Percentiles rank a stretch among this genome's conserved stretches.
Conservation (phyloP, 2,113 vertebrate genomes). For the Oncorhynchus keta region DNA sequence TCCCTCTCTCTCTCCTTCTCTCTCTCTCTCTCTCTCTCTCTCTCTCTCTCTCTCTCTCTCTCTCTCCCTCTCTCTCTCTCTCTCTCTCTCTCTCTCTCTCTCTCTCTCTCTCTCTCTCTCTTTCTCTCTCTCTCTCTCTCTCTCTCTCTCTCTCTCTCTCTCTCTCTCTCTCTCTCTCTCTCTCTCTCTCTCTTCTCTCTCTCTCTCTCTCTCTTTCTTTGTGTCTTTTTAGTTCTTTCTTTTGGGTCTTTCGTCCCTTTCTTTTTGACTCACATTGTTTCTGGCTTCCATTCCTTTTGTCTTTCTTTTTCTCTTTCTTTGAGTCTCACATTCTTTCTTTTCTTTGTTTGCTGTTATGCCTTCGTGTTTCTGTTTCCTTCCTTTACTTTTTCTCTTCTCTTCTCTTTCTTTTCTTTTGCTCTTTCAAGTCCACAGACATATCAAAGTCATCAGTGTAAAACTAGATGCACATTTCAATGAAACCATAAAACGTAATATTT, state of each 20-base stretch:
- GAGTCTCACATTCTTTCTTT: not conserved
- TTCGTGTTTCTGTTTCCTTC: conserved; percentile 17
- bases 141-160: conserved; percentile 29
- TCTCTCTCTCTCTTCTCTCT: conserved; percentile 32
- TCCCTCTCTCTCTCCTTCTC: too few relatives aligned
- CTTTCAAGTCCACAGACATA: conserved; percentile 53
- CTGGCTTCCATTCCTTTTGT: not conserved
- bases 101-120: conserved; percentile 42
- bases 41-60: conserved; percentile 52
- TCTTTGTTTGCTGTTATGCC: not conserved
- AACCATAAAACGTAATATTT: conserved; percentile 50
- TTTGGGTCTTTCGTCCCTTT: conserved; percentile 48
- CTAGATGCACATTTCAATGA: conserved; percentile 35
- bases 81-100: not conserved
- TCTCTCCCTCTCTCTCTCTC: conserved; percentile 33
- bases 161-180: conserved; percentile 41
- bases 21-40: conserved; percentile 35
- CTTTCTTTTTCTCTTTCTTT: not conserved
- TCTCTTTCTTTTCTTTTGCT: conserved; percentile 18
- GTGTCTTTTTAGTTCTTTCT: conserved; percentile 50
- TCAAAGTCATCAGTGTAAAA: conserved; percentile 44
- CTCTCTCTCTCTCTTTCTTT: conserved; percentile 47
- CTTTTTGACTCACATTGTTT: not conserved
- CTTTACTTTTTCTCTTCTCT: conserved; percentile 32
- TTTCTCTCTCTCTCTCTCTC: conserved; percentile 32